A percentile compares a stretch with the other conserved stretches of the same genome.
Evolutionary conservation across 1,140 invertebrate genomes (phyloP).

Genomic region (Temnothorax nylanderi): DNA sequence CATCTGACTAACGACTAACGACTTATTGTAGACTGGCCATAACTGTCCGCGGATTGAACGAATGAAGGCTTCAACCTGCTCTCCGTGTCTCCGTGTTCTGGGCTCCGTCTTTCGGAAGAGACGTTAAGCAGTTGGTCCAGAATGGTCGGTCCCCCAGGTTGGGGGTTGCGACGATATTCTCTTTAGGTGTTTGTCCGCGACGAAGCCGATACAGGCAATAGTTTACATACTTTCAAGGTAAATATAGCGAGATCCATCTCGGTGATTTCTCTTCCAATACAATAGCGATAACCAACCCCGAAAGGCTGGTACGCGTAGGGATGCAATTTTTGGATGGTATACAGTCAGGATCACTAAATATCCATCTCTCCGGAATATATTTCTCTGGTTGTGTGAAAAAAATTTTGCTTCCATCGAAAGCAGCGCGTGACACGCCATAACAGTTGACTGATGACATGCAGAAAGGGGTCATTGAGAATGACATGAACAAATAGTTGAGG

Average conservation of each 20-base stretch:
- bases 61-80: too few species aligned
- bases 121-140: too few species aligned
- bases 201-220: too few species aligned
- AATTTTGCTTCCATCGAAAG: slow-evolving; percentile 79
- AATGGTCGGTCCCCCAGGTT: too few species aligned
- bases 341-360: slow-evolving; percentile 77
- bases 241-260: slow-evolving; percentile 84
- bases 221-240: slow-evolving; percentile 76
- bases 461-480: background rate
- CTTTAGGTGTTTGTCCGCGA: too few species aligned
- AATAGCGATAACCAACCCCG: slow-evolving; percentile 87
- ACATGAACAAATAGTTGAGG: too few species aligned
- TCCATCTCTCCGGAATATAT: slow-evolving; percentile 86
- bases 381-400: slow-evolving; percentile 82
- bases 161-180: too few species aligned
- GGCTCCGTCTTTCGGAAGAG: too few species aligned
- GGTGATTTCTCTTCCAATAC: slow-evolving; percentile 84
- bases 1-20: too few species aligned
- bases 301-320: slow-evolving; percentile 89
- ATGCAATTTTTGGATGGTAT: slow-evolving; percentile 80
- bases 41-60: too few species aligned
- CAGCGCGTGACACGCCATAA: slow-evolving; percentile 83
- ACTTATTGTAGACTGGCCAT: too few species aligned
- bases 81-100: too few species aligned
- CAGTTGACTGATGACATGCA: slow-evolving; percentile 80